Percentiles rank a stretch among this genome's conserved stretches.
These are phyloP conservation scores for Synanthedon myopaeformis DNA, from an alignment of 2,888 invertebrate genomes.

Conservation along the genomic window DNA sequence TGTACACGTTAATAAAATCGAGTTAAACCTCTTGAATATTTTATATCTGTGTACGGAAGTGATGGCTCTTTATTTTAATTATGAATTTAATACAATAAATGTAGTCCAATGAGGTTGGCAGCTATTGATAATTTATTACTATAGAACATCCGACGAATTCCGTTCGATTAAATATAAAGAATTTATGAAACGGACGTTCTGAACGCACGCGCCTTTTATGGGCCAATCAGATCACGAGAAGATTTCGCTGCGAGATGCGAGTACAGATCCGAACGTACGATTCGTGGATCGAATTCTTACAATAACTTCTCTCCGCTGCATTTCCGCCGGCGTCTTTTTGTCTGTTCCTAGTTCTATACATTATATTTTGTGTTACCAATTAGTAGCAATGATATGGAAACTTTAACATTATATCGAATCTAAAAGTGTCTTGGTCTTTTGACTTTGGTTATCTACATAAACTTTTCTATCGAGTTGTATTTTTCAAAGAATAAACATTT, in stretches of 20 bases:
- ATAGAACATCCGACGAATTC: slow-evolving; percentile 8
- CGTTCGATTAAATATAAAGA: slow-evolving; percentile 14
- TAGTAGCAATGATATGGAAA: slow-evolving; percentile 36
- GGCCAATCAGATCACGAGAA: slow-evolving; percentile 27
- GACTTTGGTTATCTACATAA: no score
- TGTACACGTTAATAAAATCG: no score
- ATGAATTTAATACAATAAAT: not conserved
- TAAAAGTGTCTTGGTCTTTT: no score
- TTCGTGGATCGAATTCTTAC: slow-evolving; percentile 37
- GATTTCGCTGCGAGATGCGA: slow-evolving; percentile 37
- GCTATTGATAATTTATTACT: slow-evolving; percentile 7
- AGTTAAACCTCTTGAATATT: no score
- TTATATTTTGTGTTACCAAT: slow-evolving; percentile 24
- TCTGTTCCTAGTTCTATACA: slow-evolving; percentile 15
- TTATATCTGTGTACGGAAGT: no score
- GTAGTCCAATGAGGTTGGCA: not conserved
- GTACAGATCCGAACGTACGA: slow-evolving; percentile 16
- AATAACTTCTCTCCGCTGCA: slow-evolving; percentile 30
- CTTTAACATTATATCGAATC: no score
- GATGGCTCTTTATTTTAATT: no score
- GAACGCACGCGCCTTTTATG: slow-evolving; percentile 31
- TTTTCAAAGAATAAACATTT: no score
- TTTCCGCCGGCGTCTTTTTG: slow-evolving; percentile 49
- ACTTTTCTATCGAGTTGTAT: no score
- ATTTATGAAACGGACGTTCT: slow-evolving; percentile 19